Evolutionary conservation across 1,140 invertebrate genomes (phyloP).

Genomic region (Caenorhabditis inopinata): DNA sequence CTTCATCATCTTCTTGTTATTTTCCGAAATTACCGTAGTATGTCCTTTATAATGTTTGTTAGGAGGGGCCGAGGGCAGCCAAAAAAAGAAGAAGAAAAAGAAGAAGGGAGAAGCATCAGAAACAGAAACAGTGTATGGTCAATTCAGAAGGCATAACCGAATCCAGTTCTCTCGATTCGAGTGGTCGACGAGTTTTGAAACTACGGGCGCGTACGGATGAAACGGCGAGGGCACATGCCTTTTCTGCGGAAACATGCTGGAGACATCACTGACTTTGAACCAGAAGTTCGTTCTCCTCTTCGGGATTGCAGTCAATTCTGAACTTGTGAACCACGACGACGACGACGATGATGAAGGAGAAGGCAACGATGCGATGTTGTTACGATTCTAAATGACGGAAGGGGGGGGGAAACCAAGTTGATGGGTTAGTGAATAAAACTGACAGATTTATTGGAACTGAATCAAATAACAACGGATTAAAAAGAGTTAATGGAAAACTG

Average conservation of each 20-base stretch:
- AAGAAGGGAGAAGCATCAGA: background rate
- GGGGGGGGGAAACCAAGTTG: no score
- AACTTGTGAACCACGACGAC: background rate
- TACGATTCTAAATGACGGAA: no score
- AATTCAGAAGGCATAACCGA: background rate
- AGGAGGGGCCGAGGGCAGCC: background rate
- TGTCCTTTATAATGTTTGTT: constrained; percentile 31
- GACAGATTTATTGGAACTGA: background rate
- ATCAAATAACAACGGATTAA: background rate
- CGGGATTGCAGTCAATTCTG: background rate
- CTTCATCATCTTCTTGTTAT: background rate
- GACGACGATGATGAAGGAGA: no score
- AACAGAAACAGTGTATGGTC: background rate
- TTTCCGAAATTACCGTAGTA: constrained; percentile 34
- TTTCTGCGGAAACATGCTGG: background rate
- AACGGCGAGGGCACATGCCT: background rate
- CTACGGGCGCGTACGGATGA: background rate
- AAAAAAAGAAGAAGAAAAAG: background rate
- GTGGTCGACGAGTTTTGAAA: constrained; percentile 30
- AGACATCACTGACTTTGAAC: constrained; percentile 5
- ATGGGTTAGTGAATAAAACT: background rate
- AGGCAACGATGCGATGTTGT: no score
- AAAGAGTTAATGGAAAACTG: constrained; percentile 3
- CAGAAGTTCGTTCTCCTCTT: background rate
- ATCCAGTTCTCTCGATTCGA: constrained; percentile 33